Conservation (phyloP, 2,113 vertebrate species). For the Lophius piscatorius region DNA sequence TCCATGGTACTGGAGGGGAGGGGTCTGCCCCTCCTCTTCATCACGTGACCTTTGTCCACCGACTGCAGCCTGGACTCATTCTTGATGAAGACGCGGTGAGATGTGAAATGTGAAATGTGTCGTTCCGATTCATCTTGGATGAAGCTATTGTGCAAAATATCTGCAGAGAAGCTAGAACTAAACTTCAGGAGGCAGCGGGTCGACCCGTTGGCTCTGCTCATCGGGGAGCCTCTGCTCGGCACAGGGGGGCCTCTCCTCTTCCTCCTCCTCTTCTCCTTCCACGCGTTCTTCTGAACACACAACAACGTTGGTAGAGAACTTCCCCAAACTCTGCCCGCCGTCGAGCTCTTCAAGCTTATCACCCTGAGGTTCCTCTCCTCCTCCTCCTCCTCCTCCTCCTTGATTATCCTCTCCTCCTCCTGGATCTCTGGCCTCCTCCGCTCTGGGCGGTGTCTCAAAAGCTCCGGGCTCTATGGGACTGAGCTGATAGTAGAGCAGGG, state of each 20-base stretch:
- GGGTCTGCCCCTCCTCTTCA: no score
- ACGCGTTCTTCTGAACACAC: constrained; percentile 44
- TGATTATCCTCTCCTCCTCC: constrained; percentile 31
- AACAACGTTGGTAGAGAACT: constrained; percentile 40
- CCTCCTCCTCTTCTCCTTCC: neutral
- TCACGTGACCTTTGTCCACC: no score
- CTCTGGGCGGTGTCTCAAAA: constrained; percentile 64
- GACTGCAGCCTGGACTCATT: no score
- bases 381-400: constrained; percentile 27
- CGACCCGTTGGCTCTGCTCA: constrained; percentile 52
- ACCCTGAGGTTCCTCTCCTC: constrained; percentile 27
- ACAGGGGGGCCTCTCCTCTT: constrained; percentile 29
- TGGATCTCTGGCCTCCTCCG: constrained; percentile 40
- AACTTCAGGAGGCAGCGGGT: constrained; percentile 71
- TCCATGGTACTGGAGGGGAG: no score
- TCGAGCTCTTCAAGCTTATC: constrained; percentile 37
- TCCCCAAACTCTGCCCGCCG: constrained; percentile 45
- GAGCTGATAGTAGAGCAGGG: constrained; percentile 88
- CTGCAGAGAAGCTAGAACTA: constrained; percentile 73
- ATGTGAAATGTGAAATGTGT: constrained; percentile 62
- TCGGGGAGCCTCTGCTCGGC: constrained; percentile 32
- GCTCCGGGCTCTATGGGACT: constrained; percentile 75
- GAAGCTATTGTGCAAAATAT: constrained; percentile 85
- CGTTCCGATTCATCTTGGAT: constrained; percentile 70
- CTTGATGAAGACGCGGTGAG: constrained; percentile 49